Conservation (phyloP, 2,797 vertebrate species). For the Myotis daubentonii region DNA sequence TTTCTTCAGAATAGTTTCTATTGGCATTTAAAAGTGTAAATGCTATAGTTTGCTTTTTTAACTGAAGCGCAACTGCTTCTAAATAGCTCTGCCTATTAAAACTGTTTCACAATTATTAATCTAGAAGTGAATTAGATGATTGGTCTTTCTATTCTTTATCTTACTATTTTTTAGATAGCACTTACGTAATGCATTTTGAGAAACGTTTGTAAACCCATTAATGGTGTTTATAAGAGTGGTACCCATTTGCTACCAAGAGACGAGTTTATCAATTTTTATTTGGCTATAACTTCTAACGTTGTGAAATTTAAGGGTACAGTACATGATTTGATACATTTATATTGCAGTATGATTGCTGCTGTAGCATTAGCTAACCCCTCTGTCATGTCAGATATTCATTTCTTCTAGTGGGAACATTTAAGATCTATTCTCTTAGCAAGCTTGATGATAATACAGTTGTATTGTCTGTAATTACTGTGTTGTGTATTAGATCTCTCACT, state of each 20-base stretch:
- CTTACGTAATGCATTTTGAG: not conserved
- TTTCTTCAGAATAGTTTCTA: not conserved
- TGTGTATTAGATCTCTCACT: no score
- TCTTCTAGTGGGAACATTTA: no score
- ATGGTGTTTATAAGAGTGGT: not conserved
- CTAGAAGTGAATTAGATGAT: not conserved
- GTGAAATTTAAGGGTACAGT: not conserved
- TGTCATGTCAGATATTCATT: not conserved
- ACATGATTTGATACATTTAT: not conserved
- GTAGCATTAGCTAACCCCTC: not conserved
- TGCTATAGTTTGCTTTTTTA: not conserved
- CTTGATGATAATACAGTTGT: no score
- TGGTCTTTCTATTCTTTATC: not conserved
- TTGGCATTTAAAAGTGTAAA: constrained; percentile 50
- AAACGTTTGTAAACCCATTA: not conserved
- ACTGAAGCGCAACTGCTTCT: not conserved
- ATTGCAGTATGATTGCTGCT: not conserved
- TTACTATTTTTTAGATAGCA: not conserved
- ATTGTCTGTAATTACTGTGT: no score
- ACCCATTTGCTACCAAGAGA: not conserved
- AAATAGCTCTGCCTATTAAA: not conserved
- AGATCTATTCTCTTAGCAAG: no score
- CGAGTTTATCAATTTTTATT: not conserved
- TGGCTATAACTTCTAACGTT: not conserved
- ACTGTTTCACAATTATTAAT: not conserved